Evolutionary conservation across 2,113 vertebrate genomes (phyloP).

Genomic region (Tenrec ecaudatus): DNA sequence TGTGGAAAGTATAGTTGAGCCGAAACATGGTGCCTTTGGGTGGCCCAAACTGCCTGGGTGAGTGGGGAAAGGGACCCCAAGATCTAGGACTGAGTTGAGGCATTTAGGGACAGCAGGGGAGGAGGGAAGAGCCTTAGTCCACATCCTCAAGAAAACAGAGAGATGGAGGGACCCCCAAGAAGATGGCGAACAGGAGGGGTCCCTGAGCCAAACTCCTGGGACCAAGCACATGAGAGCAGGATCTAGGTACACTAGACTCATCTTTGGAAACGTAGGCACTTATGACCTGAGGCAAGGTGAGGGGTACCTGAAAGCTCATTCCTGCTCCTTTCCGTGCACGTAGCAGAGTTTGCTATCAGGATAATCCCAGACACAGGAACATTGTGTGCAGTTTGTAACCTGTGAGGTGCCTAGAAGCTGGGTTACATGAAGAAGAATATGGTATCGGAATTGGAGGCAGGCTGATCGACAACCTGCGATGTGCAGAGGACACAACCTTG

Average conservation of each 20-base stretch:
- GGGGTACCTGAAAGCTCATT: not conserved
- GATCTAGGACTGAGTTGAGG: not conserved
- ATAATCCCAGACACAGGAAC: not conserved
- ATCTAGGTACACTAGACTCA: not conserved
- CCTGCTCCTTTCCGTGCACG: not conserved
- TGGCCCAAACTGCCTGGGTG: not conserved
- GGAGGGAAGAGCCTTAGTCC: not conserved
- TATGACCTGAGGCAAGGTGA: not conserved
- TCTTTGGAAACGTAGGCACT: not conserved
- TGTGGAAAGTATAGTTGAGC: constrained; percentile 2
- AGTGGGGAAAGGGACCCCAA: too few relatives aligned
- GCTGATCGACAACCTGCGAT: too few relatives aligned
- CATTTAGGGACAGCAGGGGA: not conserved
- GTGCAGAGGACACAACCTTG: too few relatives aligned
- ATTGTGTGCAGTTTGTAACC: not conserved
- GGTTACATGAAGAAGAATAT: too few relatives aligned
- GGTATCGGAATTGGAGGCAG: too few relatives aligned
- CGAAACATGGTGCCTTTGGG: not conserved
- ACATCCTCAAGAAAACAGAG: not conserved
- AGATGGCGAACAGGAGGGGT: not conserved
- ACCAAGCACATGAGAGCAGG: not conserved
- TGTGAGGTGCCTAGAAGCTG: too few relatives aligned
- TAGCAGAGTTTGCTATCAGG: not conserved
- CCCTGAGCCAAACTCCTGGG: not conserved
- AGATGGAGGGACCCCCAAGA: not conserved